Evolutionary conservation across 1,140 invertebrate species (phyloP).

Genomic region (Drosophila rufa): DNA sequence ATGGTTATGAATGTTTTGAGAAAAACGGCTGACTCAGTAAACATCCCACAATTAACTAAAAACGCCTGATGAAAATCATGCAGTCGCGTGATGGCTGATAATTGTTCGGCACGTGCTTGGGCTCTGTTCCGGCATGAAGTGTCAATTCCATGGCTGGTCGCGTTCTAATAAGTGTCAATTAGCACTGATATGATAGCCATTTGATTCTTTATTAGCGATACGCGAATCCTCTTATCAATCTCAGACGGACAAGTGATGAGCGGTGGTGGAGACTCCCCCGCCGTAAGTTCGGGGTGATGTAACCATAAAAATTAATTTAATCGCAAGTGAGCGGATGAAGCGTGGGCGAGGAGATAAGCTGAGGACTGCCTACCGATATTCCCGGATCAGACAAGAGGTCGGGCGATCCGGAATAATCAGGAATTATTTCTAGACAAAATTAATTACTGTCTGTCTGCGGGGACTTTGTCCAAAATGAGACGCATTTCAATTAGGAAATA

Average conservation of each 20-base stretch:
- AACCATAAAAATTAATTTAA: slow-evolving; percentile 67
- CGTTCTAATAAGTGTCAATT: slow-evolving; percentile 78
- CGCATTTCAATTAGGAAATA: slow-evolving; percentile 38
- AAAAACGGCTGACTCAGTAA: neutral
- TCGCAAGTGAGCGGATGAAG: slow-evolving; percentile 24
- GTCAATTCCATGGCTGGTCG: slow-evolving; percentile 30
- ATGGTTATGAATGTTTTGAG: neutral
- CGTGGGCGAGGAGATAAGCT: slow-evolving; percentile 49
- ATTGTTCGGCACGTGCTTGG: slow-evolving; percentile 59
- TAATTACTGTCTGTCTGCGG: slow-evolving; percentile 28
- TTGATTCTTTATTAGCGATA: slow-evolving; percentile 43
- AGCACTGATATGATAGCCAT: slow-evolving; percentile 58
- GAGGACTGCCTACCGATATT: slow-evolving; percentile 34
- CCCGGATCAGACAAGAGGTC: slow-evolving; percentile 28
- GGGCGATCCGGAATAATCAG: slow-evolving; percentile 24
- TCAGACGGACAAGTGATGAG: slow-evolving; percentile 45
- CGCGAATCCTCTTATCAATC: slow-evolving; percentile 53
- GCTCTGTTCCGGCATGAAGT: slow-evolving; percentile 50
- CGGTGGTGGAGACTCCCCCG: slow-evolving; percentile 23
- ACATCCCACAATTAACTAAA: neutral
- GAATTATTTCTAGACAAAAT: slow-evolving; percentile 29
- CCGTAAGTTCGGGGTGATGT: slow-evolving; percentile 57
- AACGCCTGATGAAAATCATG: slow-evolving; percentile 22
- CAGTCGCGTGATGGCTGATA: slow-evolving; percentile 60
- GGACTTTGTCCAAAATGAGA: slow-evolving; percentile 10